Evolutionary conservation across 2,888 invertebrate species (phyloP), one percentile per base, ranked within the genome.

Genomic region (Pyrrhosoma nymphula): DNA sequence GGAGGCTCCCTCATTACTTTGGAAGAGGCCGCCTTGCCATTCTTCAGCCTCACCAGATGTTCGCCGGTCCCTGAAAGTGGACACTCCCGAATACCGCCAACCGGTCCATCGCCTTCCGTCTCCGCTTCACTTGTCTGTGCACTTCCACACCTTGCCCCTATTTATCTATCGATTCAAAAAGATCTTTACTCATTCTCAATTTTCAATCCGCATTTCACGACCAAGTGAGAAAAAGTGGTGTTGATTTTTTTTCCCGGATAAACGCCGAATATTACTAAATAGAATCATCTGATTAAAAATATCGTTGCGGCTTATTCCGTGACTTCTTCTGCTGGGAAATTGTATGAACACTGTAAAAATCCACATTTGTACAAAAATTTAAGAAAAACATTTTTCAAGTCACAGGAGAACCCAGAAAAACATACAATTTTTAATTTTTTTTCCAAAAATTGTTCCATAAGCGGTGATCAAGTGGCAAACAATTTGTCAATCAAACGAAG

Each of bases 41-140:
- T 89, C 47, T 26, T 89, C 89, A 89, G 55, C 55, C 56, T 89
- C 89, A 56, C 89, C 89, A 89, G 89, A 89, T 89, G 89, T 89
- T 89, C 82, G 16, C 35, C 55, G 3, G 35, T 20, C 20, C 89
- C 56, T 26, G 14, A 10, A 26, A 55, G 39, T 18, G n/a, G 56
- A 26, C 55, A 20, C 23, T n/a, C 26, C 89, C n/a, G 18, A 89
- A 89, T 55, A n/a, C 55, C 56, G 23, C 26, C 18, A n/a, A 47
- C 89, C 56, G 89, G 47, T 56, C 89, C 47, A 89, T 89, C n/a
- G 55, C n/a, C 89, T 89, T 6, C 16, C 89, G 23, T 26, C 56
- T 1, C 89, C 89, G 26, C 55, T 55, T 89, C 55, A n/a, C 56
- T 55, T n/a, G 23, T 56, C 56, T 55, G 55, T 20, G 26, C 8